Percentiles rank a stretch among this genome's conserved stretches.
These are phyloP conservation scores for Chrysopa pallens DNA, from an alignment of 1,140 invertebrate genomes.

Conservation along the genomic window DNA sequence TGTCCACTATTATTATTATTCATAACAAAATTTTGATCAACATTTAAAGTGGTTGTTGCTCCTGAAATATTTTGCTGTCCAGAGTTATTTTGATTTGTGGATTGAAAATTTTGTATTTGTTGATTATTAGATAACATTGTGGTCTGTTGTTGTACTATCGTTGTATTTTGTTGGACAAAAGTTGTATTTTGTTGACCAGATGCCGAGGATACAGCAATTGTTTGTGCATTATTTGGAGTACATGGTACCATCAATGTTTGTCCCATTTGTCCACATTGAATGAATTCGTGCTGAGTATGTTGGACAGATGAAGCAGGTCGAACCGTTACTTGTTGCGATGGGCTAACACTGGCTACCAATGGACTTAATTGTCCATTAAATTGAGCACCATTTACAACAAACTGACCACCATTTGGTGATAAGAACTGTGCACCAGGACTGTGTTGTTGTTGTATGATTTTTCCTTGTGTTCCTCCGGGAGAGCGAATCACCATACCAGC, in stretches of 20 bases:
- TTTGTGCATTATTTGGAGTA: conserved; percentile 32
- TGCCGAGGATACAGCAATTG: conserved; percentile 33
- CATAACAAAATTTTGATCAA: conserved; percentile 19
- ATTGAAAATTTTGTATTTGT: conserved; percentile 16
- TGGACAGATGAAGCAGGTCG: conserved; percentile 23
- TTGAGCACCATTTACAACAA: conserved; percentile 51
- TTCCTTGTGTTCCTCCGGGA: conserved; percentile 45
- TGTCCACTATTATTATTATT: conserved; percentile 11
- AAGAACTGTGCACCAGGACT: conserved; percentile 48
- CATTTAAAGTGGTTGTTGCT: conserved; percentile 13
- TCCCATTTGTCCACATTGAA: conserved; percentile 48
- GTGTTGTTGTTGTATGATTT: conserved; percentile 49
- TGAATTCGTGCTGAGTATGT: conserved; percentile 41
- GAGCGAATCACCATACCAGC: conserved; percentile 61
- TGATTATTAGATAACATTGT: conserved; percentile 57
- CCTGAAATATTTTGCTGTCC: conserved; percentile 4
- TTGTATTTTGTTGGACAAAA: conserved; percentile 51
- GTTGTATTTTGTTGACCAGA: conserved; percentile 50
- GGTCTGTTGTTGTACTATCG: conserved; percentile 44
- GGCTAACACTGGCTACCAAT: conserved; percentile 51
- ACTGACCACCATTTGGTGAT: conserved; percentile 50
- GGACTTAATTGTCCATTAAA: conserved; percentile 64
- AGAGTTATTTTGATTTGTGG: conserved; percentile 9
- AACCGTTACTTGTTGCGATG: conserved; percentile 40
- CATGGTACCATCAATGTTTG: conserved; percentile 61